Base-by-base conservation (phyloP, 1,140 invertebrate genomes). In the Ostrea edulis region DNA sequence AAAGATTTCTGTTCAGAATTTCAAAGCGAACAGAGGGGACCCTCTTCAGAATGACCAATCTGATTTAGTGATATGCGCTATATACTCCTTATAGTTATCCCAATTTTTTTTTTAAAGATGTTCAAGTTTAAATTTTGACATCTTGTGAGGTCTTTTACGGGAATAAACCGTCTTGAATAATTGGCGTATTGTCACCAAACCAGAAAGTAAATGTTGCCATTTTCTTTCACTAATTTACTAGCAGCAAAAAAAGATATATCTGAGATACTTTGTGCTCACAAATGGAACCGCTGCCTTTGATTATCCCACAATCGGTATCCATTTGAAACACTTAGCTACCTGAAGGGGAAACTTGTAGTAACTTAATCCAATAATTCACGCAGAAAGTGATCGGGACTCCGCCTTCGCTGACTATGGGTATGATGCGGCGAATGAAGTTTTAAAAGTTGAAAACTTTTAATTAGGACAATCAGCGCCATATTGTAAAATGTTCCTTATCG, bases 291-390 rank as follows among this genome's bases (percentile, higher is more conserved):
- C 8, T 3, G 68, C 29, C 68, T 77, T 77, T 77, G 8, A 77
- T 77, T 77, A 77, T 25, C 29, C 68, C 29, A 14, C 68, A 35
- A 77, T 77, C 68, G 35, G 68, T 77, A 29, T 77, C 68, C 68
- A 77, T 77, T 77, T 77, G 68, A 77, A 77, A 77, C 68, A 77
- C 68, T 77, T 77, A 77, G 68, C 68, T 77, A 77, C 68, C 68
- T 25, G 68, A 35, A 77, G 68, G 29, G 29, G 68, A 22, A 77
- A 35, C 68, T 77, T 29, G 25, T 25, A 35, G 68, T 77, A 77
- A 77, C 25, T 25, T 35, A 77, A 77, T 77, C 68, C 68, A 77
- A 77, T 77, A 77, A 77, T 77, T 77, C 68, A 77, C 68, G 68
- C 68, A 77, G 68, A 77, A 77, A 77, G 68, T 77, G 68, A 77